Evolutionary conservation across 2,888 invertebrate genomes (phyloP), one percentile per base, ranked within the genome.

Genomic region (Coecobrya sp.): DNA sequence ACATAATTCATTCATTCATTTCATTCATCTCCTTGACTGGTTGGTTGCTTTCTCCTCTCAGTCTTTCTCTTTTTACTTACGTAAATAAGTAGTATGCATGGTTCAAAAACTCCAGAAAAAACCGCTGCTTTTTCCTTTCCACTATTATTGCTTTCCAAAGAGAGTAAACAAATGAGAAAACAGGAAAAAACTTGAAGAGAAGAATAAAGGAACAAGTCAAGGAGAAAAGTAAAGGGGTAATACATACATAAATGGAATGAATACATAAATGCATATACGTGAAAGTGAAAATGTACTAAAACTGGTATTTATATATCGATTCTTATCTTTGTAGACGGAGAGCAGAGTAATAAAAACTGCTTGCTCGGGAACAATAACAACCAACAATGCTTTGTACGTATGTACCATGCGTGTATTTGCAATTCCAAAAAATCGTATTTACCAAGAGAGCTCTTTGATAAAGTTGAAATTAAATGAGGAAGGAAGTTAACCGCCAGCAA

Each of bases 1-100:
- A 52, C 81, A 82, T 89, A 89, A 89, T 68, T 89, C 89, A 89
- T 89, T 68, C 81, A 25, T 59, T 86, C 73, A 30, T 82, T 52
- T 30, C 87, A 49, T 89, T 73, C 73, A 55, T 86, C 86, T 36
- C n/a, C 81, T 59, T 59, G 82, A 82, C 82, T 82, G 52, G 55
- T 30, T 82, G n/a, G 16, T 36, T n/a, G n/a, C 30, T 30, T 82
- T 84, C 45, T 25, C 22, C 36, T 8, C 62, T 19, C 84, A 36
- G 8, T 42, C 25, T 45, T 59, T 62, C n/a, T 19, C n/a, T 19
- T 25, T 49, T 36, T 73, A 11, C 45, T 73, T 45, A 45, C 76
- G 49, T 76, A 76, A 76, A 76, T 52, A 52, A 76, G 52, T 76
- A 70, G 13, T 16, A 52, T 49, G 13, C 25, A 65, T 19, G 25